Evolutionary conservation across 1,140 invertebrate species (phyloP).

Genomic region (Pissodes strobi): DNA sequence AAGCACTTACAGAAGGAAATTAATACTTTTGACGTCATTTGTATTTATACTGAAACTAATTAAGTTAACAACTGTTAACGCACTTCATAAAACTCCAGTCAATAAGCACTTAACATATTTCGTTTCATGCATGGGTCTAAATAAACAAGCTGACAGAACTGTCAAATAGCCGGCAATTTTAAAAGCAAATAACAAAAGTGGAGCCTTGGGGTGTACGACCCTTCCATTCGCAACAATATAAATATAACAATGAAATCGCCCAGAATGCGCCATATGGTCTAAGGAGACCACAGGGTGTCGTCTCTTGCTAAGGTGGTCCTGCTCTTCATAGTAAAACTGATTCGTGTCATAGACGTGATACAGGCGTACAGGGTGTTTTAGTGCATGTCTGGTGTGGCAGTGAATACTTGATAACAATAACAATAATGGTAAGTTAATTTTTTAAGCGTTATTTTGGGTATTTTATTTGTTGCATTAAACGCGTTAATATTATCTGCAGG

Average conservation of each 20-base stretch:
- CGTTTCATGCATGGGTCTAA: conserved; percentile 19
- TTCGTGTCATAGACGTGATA: neutral
- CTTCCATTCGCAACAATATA: conserved; percentile 35
- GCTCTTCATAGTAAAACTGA: conserved; percentile 25
- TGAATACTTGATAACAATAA: too few relatives aligned
- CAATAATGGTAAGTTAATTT: too few relatives aligned
- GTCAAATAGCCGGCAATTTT: conserved; percentile 32
- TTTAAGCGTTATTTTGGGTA: too few relatives aligned
- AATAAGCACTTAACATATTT: conserved; percentile 29
- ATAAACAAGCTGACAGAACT: conserved; percentile 30
- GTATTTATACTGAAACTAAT: conserved; percentile 25
- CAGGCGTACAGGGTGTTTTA: conserved; percentile 8
- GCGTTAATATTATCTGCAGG: too few relatives aligned
- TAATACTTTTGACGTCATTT: conserved; percentile 16
- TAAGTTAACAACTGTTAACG: conserved; percentile 23
- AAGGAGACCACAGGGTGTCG: conserved; percentile 34
- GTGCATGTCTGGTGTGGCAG: neutral
- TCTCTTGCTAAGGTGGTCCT: conserved; percentile 37
- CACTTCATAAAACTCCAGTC: conserved; percentile 17
- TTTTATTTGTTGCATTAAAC: too few relatives aligned
- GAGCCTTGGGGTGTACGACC: conserved; percentile 15
- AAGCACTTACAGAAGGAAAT: conserved; percentile 6
- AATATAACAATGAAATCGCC: conserved; percentile 33
- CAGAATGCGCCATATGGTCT: conserved; percentile 38
- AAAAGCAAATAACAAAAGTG: conserved; percentile 27